Conservation (phyloP, 2,888 invertebrate genomes). For the Chloroclysta siterata region DNA sequence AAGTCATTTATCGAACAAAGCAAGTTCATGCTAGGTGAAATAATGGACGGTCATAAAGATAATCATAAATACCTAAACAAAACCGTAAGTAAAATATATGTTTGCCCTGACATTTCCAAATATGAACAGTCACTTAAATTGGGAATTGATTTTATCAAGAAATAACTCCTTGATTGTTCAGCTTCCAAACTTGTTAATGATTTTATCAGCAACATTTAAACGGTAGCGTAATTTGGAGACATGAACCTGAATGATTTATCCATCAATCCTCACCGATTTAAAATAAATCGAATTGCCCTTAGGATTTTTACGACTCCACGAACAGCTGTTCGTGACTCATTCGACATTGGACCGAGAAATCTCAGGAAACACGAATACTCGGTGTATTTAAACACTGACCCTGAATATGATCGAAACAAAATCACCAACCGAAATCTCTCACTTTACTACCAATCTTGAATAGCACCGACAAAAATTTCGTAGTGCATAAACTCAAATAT, state of each 20-base stretch:
- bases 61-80: slow-evolving; percentile 4
- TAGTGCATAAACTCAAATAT: slow-evolving; percentile 63
- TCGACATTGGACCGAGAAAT: slow-evolving; percentile 73
- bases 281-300: slow-evolving; percentile 75
- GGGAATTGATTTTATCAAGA: slow-evolving; percentile 20
- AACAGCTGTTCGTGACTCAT: slow-evolving; percentile 80
- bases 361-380: slow-evolving; percentile 63
- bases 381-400: slow-evolving; percentile 65
- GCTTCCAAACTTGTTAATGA: slow-evolving; percentile 13
- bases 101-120: slow-evolving; percentile 31
- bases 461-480: slow-evolving; percentile 52
- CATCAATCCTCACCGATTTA: slow-evolving; percentile 48
- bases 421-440: slow-evolving; percentile 49
- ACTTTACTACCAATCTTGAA: slow-evolving; percentile 32
- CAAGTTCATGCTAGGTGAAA: background rate
- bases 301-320: slow-evolving; percentile 75
- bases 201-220: slow-evolving; percentile 20
- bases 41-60: background rate
- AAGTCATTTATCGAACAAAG: background rate
- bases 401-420: slow-evolving; percentile 68
- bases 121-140: slow-evolving; percentile 19
- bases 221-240: slow-evolving; percentile 21
- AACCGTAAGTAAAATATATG: slow-evolving; percentile 8
- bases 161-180: slow-evolving; percentile 13
- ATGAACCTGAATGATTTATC: slow-evolving; percentile 32